These are phyloP conservation scores for Lycia hirtaria DNA, from an alignment of 2,888 invertebrate genomes.

Conservation along the genomic window DNA sequence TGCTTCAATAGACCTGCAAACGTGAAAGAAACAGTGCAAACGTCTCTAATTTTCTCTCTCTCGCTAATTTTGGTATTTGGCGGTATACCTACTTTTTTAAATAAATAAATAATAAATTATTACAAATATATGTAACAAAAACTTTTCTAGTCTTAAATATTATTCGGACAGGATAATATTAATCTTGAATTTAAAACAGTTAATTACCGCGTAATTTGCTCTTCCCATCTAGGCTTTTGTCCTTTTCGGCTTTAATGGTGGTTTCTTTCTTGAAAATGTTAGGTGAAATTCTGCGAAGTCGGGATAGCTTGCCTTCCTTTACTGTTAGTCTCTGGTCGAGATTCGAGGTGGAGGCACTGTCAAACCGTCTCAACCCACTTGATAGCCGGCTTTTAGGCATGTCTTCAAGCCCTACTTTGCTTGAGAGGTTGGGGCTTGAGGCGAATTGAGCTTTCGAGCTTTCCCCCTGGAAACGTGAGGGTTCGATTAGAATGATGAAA, in stretches of 20 bases:
- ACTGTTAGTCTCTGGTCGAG: constrained; percentile 48
- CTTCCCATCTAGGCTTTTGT: constrained; percentile 49
- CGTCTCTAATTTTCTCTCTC: not conserved
- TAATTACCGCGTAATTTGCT: constrained; percentile 68
- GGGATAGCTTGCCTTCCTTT: constrained; percentile 58
- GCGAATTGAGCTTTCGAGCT: constrained; percentile 67
- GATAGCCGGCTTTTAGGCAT: constrained; percentile 51
- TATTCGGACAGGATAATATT: no score
- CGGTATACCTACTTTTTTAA: no score
- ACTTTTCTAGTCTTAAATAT: no score
- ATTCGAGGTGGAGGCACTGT: constrained; percentile 70
- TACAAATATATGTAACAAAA: no score
- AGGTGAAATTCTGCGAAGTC: constrained; percentile 67
- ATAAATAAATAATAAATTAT: no score
- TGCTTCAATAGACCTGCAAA: constrained; percentile 67
- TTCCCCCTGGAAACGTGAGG: constrained; percentile 66
- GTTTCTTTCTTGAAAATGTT: constrained; percentile 65
- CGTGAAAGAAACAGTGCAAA: not conserved
- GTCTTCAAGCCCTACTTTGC: constrained; percentile 54
- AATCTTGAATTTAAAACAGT: no score
- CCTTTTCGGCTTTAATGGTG: constrained; percentile 48
- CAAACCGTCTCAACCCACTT: constrained; percentile 63
- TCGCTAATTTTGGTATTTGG: no score
- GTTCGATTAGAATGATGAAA: no score
- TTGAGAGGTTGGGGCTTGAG: constrained; percentile 74